These are phyloP conservation scores for Porites rus DNA, from an alignment of 92 coral and sea anemone species.

Conservation along the genomic window DNA sequence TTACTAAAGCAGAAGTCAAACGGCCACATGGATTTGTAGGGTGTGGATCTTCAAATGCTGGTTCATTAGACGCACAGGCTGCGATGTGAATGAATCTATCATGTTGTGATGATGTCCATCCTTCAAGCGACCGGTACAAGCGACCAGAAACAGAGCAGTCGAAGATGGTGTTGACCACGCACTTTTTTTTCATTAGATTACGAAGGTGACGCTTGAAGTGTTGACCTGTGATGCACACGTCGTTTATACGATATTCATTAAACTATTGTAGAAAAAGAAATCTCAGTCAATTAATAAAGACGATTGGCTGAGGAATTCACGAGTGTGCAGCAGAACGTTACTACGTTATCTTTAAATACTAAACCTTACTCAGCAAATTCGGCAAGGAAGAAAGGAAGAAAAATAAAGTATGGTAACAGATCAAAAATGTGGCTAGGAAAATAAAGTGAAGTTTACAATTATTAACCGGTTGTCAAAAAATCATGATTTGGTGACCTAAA, in stretches of 20 bases:
- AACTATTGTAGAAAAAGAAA: not conserved
- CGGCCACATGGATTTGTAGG: not conserved
- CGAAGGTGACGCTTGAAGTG: slow-evolving; percentile 22
- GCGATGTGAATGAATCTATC: slow-evolving; percentile 8
- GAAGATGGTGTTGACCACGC: slow-evolving; percentile 29
- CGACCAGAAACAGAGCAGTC: slow-evolving; percentile 38
- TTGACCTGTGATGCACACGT: slow-evolving; percentile 26
- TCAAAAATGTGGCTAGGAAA: no score
- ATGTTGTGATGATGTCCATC: slow-evolving; percentile 15
- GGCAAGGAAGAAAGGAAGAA: no score
- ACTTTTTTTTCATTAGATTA: not conserved
- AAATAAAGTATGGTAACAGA: no score
- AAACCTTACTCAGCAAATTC: no score
- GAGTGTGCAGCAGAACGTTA: not conserved
- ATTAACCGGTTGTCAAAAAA: no score
- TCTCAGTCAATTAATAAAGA: not conserved
- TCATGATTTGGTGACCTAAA: no score
- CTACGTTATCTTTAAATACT: no score
- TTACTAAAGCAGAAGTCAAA: slow-evolving; percentile 13
- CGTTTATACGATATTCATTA: slow-evolving; percentile 6
- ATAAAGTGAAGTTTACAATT: no score
- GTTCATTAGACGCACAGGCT: slow-evolving; percentile 12
- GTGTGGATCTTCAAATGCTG: not conserved
- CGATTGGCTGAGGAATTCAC: not conserved
- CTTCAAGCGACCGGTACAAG: slow-evolving; percentile 14